These are phyloP conservation scores for Siderastrea siderea DNA, from an alignment of 92 coral and sea anemone genomes.

Conservation along the genomic window DNA sequence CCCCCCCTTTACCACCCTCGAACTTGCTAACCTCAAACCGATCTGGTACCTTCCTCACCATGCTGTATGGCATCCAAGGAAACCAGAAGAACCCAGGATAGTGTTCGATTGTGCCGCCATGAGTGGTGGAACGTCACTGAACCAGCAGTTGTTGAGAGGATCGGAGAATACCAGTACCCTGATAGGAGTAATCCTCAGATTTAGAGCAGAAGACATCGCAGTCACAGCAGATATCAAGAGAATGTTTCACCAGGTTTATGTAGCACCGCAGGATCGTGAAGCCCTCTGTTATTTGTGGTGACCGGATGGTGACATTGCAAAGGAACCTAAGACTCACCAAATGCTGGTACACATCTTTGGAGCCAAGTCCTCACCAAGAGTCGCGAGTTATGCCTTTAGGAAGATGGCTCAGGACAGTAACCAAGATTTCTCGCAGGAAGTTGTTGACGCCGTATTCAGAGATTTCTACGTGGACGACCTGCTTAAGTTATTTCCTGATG, in stretches of 20 bases:
- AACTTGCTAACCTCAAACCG: constrained; percentile 59
- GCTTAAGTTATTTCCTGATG: constrained; percentile 38
- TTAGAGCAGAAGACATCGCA: constrained; percentile 64
- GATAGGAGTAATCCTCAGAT: constrained; percentile 75
- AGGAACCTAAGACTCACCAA: constrained; percentile 54
- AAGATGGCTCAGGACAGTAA: constrained; percentile 54
- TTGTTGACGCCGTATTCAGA: constrained; percentile 46
- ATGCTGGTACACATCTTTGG: constrained; percentile 69
- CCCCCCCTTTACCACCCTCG: no score
- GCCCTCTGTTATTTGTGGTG: constrained; percentile 20
- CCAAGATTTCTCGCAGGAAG: constrained; percentile 39
- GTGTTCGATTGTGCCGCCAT: constrained; percentile 79
- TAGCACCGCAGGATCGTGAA: constrained; percentile 76
- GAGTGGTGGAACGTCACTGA: constrained; percentile 75
- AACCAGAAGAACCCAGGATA: constrained; percentile 77
- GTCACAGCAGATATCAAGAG: constrained; percentile 72
- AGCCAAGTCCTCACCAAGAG: constrained; percentile 61
- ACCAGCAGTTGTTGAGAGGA: constrained; percentile 70
- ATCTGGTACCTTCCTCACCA: constrained; percentile 87
- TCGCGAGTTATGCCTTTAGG: constrained; percentile 46
- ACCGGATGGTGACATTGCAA: constrained; percentile 59
- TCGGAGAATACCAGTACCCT: constrained; percentile 78
- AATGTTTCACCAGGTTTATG: constrained; percentile 78
- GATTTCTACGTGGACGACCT: constrained; percentile 69
- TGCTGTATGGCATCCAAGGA: constrained; percentile 79